Conservation (phyloP, 2,888 invertebrate species). For the Acanthosoma haemorrhoidale region DNA sequence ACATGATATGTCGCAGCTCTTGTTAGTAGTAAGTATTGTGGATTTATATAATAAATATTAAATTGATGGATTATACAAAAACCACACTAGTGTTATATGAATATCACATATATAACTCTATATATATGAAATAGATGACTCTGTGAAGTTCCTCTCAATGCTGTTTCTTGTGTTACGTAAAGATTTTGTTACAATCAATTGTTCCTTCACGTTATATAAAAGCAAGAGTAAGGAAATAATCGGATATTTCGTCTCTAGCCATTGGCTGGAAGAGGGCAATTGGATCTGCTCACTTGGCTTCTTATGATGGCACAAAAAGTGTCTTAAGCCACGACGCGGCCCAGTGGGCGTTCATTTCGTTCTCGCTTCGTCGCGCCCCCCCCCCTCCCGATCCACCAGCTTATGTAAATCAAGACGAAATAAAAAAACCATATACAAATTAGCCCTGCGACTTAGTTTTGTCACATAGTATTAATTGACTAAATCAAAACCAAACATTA, state of each 20-base stretch:
- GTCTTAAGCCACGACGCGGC: not conserved
- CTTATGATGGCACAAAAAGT: not conserved
- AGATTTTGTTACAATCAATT: not conserved
- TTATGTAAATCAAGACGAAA: not conserved
- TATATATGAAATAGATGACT: too few species aligned
- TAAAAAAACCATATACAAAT: too few species aligned
- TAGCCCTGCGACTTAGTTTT: too few species aligned
- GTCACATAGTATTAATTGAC: too few species aligned
- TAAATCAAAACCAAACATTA: too few species aligned
- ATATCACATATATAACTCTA: too few species aligned
- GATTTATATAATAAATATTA: too few species aligned
- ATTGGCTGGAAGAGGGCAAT: not conserved
- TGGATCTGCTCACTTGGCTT: not conserved
- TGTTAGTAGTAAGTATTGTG: too few species aligned
- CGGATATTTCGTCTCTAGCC: not conserved
- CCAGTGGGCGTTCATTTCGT: not conserved
- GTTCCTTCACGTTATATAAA: not conserved
- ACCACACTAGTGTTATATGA: too few species aligned
- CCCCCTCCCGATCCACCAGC: not conserved
- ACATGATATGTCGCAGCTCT: too few species aligned
- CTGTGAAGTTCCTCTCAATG: too few species aligned
- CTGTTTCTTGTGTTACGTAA: not conserved
- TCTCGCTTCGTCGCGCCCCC: not conserved
- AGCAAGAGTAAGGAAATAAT: not conserved
- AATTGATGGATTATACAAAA: too few species aligned